Conservation (phyloP, 2,797 vertebrate species). For the Microctenopoma steveboyesi region DNA sequence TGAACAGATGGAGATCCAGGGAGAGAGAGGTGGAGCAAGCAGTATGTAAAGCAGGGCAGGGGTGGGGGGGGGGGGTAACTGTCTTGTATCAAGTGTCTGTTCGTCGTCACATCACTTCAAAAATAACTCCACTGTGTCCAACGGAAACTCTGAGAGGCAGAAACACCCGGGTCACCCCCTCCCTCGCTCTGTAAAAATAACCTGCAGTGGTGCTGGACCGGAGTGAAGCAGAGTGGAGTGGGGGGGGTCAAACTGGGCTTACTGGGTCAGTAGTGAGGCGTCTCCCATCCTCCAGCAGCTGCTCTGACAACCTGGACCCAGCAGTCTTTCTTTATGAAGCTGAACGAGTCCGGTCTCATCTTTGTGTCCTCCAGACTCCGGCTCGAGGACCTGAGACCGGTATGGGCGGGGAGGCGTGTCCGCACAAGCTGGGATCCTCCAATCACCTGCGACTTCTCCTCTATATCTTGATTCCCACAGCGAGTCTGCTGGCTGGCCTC, state of each 20-base stretch:
- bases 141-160: slow-evolving; percentile 56
- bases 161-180: slow-evolving; percentile 11
- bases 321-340: not conserved
- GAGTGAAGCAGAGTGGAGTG: not conserved
- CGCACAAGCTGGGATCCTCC: slow-evolving; percentile 64
- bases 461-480: slow-evolving; percentile 69
- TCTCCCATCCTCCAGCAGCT: not conserved
- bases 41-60: not conserved
- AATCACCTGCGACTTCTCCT: slow-evolving; percentile 66
- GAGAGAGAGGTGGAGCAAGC: not conserved
- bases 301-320: not conserved
- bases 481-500: slow-evolving; percentile 59
- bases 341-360: not conserved
- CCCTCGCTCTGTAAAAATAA: slow-evolving; percentile 36
- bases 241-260: not conserved
- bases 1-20: not conserved
- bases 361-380: slow-evolving; percentile 35
- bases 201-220: not conserved
- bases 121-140: slow-evolving; percentile 50
- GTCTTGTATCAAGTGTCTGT: slow-evolving; percentile 50
- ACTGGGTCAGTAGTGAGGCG: not conserved
- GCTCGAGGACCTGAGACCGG: slow-evolving; percentile 33
- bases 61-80: not conserved
- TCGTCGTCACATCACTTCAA: slow-evolving; percentile 33
- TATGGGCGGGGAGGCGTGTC: slow-evolving; percentile 61